phyloP scores from a whole-genome alignment of 2,797 vertebrate species.

The Siniperca scherzeri region DNA sequence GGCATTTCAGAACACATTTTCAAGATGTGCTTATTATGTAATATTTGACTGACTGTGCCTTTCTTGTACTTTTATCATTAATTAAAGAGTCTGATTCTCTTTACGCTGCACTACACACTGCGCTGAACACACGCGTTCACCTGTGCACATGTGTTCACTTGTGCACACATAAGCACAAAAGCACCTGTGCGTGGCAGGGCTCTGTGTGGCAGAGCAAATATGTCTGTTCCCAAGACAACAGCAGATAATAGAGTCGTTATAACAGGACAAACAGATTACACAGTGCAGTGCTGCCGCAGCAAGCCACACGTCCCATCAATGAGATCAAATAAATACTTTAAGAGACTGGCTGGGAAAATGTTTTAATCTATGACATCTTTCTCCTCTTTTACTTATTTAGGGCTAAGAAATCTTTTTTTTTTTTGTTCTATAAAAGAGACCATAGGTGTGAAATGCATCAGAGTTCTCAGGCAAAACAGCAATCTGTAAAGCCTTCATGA shows the following conservation, averaged over 20 bases:
- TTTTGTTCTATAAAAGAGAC: background rate
- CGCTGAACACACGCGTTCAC: slow-evolving; percentile 23
- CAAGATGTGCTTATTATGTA: slow-evolving; percentile 28
- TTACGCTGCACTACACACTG: slow-evolving; percentile 28
- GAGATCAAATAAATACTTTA: slow-evolving; percentile 59
- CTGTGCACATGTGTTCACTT: slow-evolving; percentile 69
- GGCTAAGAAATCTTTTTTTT: background rate
- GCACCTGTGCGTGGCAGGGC: slow-evolving; percentile 73
- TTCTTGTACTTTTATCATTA: slow-evolving; percentile 36
- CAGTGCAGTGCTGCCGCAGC: slow-evolving; percentile 48
- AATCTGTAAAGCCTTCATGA: background rate
- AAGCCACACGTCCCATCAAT: slow-evolving; percentile 59
- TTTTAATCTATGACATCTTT: background rate
- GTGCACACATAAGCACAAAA: slow-evolving; percentile 75
- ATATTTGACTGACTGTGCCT: slow-evolving; percentile 23
- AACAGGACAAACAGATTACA: slow-evolving; percentile 78
- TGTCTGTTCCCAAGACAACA: slow-evolving; percentile 83
- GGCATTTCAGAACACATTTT: background rate
- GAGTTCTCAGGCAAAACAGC: background rate
- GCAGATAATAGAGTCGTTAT: slow-evolving; percentile 83
- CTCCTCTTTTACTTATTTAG: background rate
- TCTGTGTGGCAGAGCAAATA: slow-evolving; percentile 72
- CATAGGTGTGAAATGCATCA: background rate
- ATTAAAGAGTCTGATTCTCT: slow-evolving; percentile 35
- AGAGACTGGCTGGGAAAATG: slow-evolving; percentile 13